Conservation (phyloP, 1,140 invertebrate species). For the Drosophila elegans region DNA sequence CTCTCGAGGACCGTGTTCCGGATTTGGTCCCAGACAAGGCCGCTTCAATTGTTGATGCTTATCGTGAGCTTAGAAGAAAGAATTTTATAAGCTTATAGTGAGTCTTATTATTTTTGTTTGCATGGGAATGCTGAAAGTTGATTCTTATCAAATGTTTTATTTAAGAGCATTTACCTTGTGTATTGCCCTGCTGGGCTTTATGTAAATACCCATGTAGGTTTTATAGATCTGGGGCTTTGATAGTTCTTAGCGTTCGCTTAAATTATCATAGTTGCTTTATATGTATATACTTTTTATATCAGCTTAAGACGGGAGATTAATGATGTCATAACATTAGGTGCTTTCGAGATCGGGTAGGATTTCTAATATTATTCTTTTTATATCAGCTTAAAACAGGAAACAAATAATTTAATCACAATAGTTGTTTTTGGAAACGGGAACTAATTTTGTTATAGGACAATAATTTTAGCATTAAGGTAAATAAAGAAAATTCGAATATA, state of each 20-base stretch:
- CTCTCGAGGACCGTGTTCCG: slow-evolving; percentile 2
- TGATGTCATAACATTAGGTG: too few species aligned
- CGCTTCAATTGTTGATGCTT: too few species aligned
- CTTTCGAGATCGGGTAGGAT: too few species aligned
- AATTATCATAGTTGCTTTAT: not conserved
- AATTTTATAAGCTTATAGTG: slow-evolving; percentile 1
- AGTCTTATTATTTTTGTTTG: not conserved
- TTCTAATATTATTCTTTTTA: too few species aligned
- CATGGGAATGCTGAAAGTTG: not conserved
- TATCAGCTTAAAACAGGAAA: too few species aligned
- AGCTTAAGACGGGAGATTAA: too few species aligned
- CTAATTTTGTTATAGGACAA: too few species aligned
- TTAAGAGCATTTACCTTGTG: not conserved
- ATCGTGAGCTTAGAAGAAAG: not conserved
- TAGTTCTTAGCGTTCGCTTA: not conserved
- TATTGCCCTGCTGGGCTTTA: not conserved
- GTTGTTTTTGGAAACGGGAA: too few species aligned
- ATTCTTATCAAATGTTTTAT: slow-evolving; percentile 13
- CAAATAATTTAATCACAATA: too few species aligned
- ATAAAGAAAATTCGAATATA: too few species aligned
- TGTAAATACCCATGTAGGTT: slow-evolving; percentile 4
- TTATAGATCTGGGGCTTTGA: not conserved
- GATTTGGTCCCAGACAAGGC: slow-evolving; percentile 2
- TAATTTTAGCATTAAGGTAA: too few species aligned
- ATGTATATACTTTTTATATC: too few species aligned